These are phyloP conservation scores for Tenthredo distinguenda DNA, from an alignment of 2,888 invertebrate genomes.

Conservation along the genomic window DNA sequence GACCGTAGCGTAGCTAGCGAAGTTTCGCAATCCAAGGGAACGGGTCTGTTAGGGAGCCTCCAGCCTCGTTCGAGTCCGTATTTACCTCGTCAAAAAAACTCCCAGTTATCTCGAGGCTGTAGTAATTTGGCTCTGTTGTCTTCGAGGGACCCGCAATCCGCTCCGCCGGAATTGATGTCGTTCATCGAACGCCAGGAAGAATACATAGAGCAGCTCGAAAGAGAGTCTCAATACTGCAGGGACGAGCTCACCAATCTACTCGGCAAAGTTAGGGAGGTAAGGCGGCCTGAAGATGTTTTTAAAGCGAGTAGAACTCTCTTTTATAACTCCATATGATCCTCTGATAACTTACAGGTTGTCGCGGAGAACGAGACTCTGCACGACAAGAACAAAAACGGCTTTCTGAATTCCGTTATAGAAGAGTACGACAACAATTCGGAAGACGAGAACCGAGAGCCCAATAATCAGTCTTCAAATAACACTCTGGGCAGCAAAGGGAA, in stretches of 20 bases:
- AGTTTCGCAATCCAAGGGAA: conserved; percentile 66
- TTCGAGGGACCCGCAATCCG: conserved; percentile 62
- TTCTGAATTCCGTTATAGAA: conserved; percentile 83
- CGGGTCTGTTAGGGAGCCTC: conserved; percentile 55
- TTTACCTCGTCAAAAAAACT: conserved; percentile 59
- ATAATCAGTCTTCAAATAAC: conserved; percentile 54
- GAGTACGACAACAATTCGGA: conserved; percentile 69
- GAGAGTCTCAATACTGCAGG: conserved; percentile 91
- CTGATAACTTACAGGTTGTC: conserved; percentile 79
- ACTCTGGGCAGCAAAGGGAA: conserved; percentile 77
- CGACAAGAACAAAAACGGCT: conserved; percentile 87
- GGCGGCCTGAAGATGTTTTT: not conserved
- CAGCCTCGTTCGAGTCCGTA: conserved; percentile 55
- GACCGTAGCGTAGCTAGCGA: conserved; percentile 79
- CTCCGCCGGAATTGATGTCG: conserved; percentile 85
- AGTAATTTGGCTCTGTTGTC: conserved; percentile 62
- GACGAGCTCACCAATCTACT: conserved; percentile 88
- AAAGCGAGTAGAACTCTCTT: not conserved
- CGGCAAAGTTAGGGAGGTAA: conserved; percentile 89
- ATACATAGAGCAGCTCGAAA: conserved; percentile 91
- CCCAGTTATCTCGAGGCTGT: conserved; percentile 59
- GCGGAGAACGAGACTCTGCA: conserved; percentile 91
- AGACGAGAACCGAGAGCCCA: conserved; percentile 62
- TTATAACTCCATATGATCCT: not conserved
- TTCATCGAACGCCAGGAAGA: conserved; percentile 93